Base-by-base conservation (phyloP, 2,797 vertebrate genomes). In the Cynodonichthys magdalenae region DNA sequence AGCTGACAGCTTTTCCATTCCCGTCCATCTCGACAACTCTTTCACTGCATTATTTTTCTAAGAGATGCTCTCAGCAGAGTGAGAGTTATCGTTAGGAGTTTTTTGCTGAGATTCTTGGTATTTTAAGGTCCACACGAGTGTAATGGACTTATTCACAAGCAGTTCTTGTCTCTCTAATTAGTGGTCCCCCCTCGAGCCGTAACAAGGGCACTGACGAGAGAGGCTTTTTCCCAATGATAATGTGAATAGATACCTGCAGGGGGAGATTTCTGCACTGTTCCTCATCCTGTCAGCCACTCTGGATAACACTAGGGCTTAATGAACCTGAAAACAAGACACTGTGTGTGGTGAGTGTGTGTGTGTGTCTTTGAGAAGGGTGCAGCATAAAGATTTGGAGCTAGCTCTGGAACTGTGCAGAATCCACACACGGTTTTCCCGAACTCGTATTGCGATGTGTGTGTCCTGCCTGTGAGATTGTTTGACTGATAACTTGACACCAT, bases 181-280 rank as follows among this genome's bases (percentile, higher is more conserved):
- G 93, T 93, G 91, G 92, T 92, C 94, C 95, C 95, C 94, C 93
- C 94, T 94, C 92, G 90, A 95, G 95, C 88, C 80, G 80, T 91
- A 92, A 91, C 89, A 91, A 92, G 92, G 89, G 90, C 94, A 95
- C 94, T 95, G 96, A 97, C 94, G 95, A 95, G 95, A 94, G 92
- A 95, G 94, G 92, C 94, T 95, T 93, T 94, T 92, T 94, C 94
- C 94, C 94, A 94, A 95, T 96, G 96, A 96, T 95, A 95, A 90
- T 96, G 94, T 95, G 94, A 94, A 94, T 92, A 94, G 95, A 95
- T 95, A 95, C 95, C 95, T 96, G 96, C 96, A 93, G 95, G 95
- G 95, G 94, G 94, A 95, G 91, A 92, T 94, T 93, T 93, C 93
- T 92, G 92, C 81, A 90, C 92, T 88, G 93, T 94, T 94, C 94